These are phyloP conservation scores for Vultur gryphus DNA, from an alignment of 2,797 vertebrate genomes.

Conservation along the genomic window DNA sequence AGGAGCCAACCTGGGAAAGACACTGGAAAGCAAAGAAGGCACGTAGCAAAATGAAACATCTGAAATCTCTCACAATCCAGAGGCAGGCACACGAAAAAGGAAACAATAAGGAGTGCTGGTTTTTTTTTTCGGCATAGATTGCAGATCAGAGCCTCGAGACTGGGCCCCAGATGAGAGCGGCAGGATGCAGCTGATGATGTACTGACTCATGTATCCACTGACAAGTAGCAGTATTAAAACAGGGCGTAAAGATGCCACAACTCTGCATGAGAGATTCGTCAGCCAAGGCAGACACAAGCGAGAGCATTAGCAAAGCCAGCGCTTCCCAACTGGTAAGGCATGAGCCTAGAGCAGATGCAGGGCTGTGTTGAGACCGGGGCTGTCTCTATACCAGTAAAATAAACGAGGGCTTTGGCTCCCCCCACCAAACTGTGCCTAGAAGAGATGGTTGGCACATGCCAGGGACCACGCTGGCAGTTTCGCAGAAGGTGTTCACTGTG, in stretches of 20 bases:
- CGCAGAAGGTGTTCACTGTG: neutral
- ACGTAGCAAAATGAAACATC: neutral
- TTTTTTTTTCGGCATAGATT: neutral
- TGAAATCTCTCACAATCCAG: accelerated
- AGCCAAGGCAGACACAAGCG: constrained; percentile 41
- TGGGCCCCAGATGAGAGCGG: constrained; percentile 45
- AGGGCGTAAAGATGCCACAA: constrained; percentile 48
- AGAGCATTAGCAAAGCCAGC: neutral
- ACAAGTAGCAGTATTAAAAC: constrained; percentile 55
- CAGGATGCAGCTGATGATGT: constrained; percentile 23
- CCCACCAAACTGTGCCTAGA: neutral
- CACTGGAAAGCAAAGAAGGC: neutral
- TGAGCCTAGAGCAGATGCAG: neutral
- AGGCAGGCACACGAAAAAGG: neutral
- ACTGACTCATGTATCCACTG: constrained; percentile 50
- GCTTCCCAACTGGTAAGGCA: neutral
- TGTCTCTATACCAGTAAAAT: neutral
- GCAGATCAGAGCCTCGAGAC: neutral
- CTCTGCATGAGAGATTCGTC: neutral
- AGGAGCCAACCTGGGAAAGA: neutral
- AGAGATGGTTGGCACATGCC: neutral
- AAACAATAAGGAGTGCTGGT: neutral
- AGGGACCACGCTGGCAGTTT: accelerated
- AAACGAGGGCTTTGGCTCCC: neutral
- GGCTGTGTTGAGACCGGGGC: neutral